These are phyloP conservation scores for Osmoderma eremita DNA, from an alignment of 2,888 invertebrate species.

Conservation along the genomic window DNA sequence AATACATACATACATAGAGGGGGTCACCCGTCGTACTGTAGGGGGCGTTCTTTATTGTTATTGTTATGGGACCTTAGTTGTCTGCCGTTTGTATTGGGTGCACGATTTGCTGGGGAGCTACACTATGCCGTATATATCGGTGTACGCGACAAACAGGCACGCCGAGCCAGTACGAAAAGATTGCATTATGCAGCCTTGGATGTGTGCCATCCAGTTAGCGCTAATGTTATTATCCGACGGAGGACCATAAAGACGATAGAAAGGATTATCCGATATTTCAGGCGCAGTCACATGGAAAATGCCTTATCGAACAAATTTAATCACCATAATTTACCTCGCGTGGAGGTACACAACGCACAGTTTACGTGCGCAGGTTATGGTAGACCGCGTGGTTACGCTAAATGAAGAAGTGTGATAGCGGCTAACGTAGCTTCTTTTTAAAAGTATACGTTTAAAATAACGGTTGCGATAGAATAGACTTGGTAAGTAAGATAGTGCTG, in stretches of 20 bases:
- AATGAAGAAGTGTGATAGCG: too few relatives aligned
- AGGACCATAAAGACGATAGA: slow-evolving; percentile 56
- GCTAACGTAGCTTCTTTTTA: too few relatives aligned
- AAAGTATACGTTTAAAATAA: not conserved
- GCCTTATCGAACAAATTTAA: slow-evolving; percentile 54
- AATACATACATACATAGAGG: not conserved
- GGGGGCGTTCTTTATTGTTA: slow-evolving; percentile 30
- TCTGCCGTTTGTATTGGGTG: slow-evolving; percentile 30
- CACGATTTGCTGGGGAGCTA: slow-evolving; percentile 36
- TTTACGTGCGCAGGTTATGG: not conserved
- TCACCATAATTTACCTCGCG: slow-evolving; percentile 48
- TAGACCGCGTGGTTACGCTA: not conserved
- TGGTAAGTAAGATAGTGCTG: not conserved
- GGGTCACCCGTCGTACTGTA: not conserved
- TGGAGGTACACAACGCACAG: not conserved
- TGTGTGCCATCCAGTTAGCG: slow-evolving; percentile 54
- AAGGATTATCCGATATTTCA: slow-evolving; percentile 56
- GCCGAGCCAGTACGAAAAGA: slow-evolving; percentile 45
- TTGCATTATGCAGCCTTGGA: slow-evolving; percentile 55
- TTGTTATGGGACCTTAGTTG: slow-evolving; percentile 34
- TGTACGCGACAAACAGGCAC: not conserved
- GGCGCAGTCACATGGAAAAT: slow-evolving; percentile 47
- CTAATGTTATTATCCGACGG: slow-evolving; percentile 57
- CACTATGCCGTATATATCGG: not conserved
- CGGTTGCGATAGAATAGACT: not conserved